phyloP scores from a whole-genome alignment of 2,888 invertebrate genomes.

The Petrophora chlorosata region DNA sequence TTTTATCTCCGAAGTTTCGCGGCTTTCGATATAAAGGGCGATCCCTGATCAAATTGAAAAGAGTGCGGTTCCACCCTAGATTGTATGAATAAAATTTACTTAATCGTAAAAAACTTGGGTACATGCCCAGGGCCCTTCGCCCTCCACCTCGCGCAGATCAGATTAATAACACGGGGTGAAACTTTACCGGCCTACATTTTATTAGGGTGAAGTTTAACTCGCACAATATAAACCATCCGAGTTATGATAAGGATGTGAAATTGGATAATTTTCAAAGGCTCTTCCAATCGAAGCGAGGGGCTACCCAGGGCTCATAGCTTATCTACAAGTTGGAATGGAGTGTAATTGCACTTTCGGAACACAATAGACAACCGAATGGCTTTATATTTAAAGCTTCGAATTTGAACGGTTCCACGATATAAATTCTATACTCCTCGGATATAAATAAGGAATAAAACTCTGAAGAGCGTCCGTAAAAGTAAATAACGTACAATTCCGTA shows the following conservation, averaged over 20 bases:
- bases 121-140: conserved; percentile 38
- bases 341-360: conserved; percentile 18
- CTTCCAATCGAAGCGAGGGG: conserved; percentile 11
- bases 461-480: conserved; percentile 1
- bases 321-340: conserved; percentile 17
- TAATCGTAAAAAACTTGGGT: conserved; percentile 64
- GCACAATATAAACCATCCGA: conserved; percentile 34
- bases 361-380: not conserved
- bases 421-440: not conserved
- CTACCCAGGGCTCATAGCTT: conserved; percentile 15
- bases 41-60: conserved; percentile 72
- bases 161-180: conserved; percentile 36
- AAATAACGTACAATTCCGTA: conserved; percentile 11
- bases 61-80: conserved; percentile 44
- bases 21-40: conserved; percentile 53
- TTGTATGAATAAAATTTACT: conserved; percentile 75
- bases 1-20: conserved; percentile 63
- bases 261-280: conserved; percentile 24
- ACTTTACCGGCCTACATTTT: conserved; percentile 32
- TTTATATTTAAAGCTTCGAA: not conserved
- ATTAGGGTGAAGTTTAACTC: conserved; percentile 36
- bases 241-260: conserved; percentile 32
- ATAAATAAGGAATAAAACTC: conserved; percentile 12
- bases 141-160: conserved; percentile 20
- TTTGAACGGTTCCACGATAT: no score